Evolutionary conservation across 2,113 vertebrate genomes (phyloP).

Genomic region (Python bivittatus): DNA sequence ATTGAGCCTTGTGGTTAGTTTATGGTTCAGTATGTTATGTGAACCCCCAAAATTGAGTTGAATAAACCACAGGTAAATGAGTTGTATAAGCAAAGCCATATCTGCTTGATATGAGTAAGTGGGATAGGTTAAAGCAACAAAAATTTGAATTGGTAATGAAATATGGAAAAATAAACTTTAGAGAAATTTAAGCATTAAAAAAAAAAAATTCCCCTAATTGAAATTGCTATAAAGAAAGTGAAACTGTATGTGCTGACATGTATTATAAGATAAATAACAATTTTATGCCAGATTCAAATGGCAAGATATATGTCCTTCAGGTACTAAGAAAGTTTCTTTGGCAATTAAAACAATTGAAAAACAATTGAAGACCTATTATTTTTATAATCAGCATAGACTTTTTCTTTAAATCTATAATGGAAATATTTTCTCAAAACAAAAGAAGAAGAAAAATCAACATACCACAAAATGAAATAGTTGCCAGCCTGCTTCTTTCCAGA

Average conservation of each 20-base stretch:
- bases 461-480: conserved; percentile 96
- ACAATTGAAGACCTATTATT: neutral
- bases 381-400: neutral
- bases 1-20: neutral
- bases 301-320: neutral
- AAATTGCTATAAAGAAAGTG: neutral
- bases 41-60: neutral
- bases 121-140: neutral
- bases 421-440: neutral
- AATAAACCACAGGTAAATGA: neutral
- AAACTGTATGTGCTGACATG: neutral
- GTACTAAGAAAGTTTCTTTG: neutral
- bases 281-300: neutral
- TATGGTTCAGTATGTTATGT: neutral
- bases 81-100: neutral
- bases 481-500: conserved; percentile 91
- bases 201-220: neutral
- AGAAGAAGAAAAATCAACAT: conserved; percentile 54
- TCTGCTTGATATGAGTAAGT: neutral
- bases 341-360: neutral
- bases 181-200: neutral
- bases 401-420: neutral
- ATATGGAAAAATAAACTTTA: neutral
- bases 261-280: neutral
- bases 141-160: neutral